A percentile compares a stretch with the other conserved stretches of the same genome.
Conservation (phyloP, 2,797 vertebrate species). For the Channallabes apus region DNA sequence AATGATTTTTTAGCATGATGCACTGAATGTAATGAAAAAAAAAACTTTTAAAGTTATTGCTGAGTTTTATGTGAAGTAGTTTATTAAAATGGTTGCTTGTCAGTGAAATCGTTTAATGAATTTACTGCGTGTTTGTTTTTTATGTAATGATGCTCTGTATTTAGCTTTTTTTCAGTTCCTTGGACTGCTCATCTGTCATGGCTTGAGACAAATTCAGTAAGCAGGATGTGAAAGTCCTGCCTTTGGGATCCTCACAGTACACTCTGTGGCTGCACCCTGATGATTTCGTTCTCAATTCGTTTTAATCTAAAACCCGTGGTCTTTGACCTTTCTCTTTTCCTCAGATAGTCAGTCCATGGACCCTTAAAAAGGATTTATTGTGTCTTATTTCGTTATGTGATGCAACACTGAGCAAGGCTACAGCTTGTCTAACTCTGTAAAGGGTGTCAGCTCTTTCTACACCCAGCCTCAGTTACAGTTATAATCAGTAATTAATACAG, state of each 20-base stretch:
- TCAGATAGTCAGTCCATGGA: not conserved
- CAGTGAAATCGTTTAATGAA: not conserved
- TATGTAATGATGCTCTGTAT: not conserved
- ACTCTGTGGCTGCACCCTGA: not conserved
- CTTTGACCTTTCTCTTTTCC: not conserved
- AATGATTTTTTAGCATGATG: not conserved
- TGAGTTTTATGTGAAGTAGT: not conserved
- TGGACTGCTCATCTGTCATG: conserved; percentile 14
- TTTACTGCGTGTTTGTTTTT: not conserved
- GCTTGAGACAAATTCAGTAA: conserved; percentile 11
- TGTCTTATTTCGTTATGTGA: not conserved
- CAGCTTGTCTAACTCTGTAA: not conserved
- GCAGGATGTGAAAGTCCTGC: not conserved
- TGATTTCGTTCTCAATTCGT: conserved; percentile 29
- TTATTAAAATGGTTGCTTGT: not conserved
- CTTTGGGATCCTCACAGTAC: not conserved
- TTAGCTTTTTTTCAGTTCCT: not conserved
- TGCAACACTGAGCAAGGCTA: not conserved
- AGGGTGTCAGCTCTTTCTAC: not conserved
- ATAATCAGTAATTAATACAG: not conserved
- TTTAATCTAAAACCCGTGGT: not conserved
- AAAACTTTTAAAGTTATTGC: not conserved
- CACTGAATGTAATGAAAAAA: not conserved
- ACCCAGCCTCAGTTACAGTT: not conserved
- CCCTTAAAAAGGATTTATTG: not conserved